Base-by-base conservation (phyloP, 1,140 invertebrate genomes). In the Anastrepha ludens region DNA sequence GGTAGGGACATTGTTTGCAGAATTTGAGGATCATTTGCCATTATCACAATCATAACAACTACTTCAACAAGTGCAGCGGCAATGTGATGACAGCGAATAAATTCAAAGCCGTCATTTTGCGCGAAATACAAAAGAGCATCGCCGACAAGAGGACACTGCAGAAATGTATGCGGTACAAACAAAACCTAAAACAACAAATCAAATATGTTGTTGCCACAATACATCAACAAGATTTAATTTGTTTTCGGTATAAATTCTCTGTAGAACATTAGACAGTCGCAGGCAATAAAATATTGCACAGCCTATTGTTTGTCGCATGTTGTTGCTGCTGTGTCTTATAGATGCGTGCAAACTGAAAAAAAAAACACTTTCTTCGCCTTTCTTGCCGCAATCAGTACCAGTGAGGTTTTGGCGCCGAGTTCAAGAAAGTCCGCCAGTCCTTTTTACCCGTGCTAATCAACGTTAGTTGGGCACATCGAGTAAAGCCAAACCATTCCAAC, bases 181-280 rank as follows among this genome's bases (percentile, higher is more conserved):
- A 41, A 8, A 17, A 64, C n/a, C 65, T 39, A 39, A 67, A 67
- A 67, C 65, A 67, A 67, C 20, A 67, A 67, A 11, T 39, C 11
- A 3, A 5, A 3, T 41, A 20, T 0, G n/a, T 8, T 20, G 29
- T 67, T 67, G 65, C 39, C 65, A 67, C 65, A 67, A 67, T 67
- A 39, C 65, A 67, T 67, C 65, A 67, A 67, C 29, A 67, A 67
- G 29, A 67, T 67, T 67, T 67, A 67, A 67, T 67, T 67, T 67
- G 65, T 39, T 8, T 67, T 67, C 20, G 65, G 11, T 20, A 67
- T 67, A 67, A 67, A 67, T 67, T 41, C 20, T 8, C 65, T 13
- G 65, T 29, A 67, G 20, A 67, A 67, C 65, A 67, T 67, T 67
- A 29, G 65, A 67, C 65, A 41, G 9, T 11, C 29, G 65, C 7